Evolutionary conservation across 2,888 invertebrate species (phyloP).

Genomic region (Tipula lateralis): DNA sequence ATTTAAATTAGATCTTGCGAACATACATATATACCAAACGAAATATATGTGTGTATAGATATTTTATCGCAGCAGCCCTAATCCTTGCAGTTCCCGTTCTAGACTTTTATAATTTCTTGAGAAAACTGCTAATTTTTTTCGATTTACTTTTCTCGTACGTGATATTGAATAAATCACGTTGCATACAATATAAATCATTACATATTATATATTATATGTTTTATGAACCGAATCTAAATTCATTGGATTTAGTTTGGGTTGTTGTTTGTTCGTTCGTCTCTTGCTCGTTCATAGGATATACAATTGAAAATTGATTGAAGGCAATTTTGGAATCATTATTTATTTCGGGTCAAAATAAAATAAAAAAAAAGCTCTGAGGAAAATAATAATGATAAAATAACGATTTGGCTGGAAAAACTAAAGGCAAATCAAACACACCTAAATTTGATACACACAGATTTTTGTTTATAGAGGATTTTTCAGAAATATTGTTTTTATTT

Average conservation of each 20-base stretch:
- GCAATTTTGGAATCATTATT: slow-evolving; percentile 5
- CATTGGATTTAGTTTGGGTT: neutral
- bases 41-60: no score
- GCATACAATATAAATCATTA: neutral
- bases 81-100: neutral
- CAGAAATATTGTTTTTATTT: neutral
- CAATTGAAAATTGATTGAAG: neutral
- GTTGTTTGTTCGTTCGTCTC: neutral
- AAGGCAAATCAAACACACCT: neutral
- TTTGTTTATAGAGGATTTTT: neutral
- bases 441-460: neutral
- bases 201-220: neutral
- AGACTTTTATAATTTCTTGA: neutral
- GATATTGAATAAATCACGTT: slow-evolving; percentile 19
- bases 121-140: neutral
- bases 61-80: neutral
- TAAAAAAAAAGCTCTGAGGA: no score
- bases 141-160: neutral
- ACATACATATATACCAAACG: neutral
- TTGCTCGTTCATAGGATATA: neutral
- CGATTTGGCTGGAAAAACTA: neutral
- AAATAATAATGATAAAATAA: no score
- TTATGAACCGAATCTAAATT: neutral
- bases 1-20: neutral
- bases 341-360: neutral